Conservation (phyloP, 2,797 vertebrate species). For the Pelodytes ibericus region DNA sequence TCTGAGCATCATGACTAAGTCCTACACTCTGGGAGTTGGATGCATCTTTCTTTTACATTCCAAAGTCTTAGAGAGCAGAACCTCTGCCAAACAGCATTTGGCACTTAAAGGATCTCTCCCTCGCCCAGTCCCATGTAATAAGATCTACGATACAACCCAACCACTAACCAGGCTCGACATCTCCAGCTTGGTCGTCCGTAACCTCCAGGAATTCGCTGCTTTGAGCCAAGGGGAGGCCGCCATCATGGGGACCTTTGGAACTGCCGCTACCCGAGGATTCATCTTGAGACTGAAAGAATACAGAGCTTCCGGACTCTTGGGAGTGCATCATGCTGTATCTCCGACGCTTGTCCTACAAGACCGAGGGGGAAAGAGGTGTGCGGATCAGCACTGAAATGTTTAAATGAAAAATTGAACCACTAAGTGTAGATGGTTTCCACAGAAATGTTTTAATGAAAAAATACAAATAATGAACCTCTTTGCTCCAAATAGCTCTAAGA, state of each 20-base stretch:
- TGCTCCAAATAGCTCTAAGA: too few relatives aligned
- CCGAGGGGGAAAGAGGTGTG: neutral
- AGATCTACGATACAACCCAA: neutral
- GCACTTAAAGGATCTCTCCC: too few relatives aligned
- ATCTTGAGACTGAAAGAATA: conserved; percentile 94
- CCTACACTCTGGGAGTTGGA: too few relatives aligned
- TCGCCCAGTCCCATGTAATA: too few relatives aligned
- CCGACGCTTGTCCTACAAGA: conserved; percentile 82
- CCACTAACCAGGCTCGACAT: conserved; percentile 29
- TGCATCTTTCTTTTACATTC: too few relatives aligned
- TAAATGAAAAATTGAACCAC: too few relatives aligned
- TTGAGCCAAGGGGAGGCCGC: conserved; percentile 60
- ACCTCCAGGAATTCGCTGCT: conserved; percentile 61
- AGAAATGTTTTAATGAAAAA: too few relatives aligned
- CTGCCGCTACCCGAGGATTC: conserved; percentile 73
- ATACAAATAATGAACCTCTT: too few relatives aligned
- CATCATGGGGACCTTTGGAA: conserved; percentile 69
- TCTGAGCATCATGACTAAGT: too few relatives aligned
- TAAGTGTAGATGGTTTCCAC: too few relatives aligned
- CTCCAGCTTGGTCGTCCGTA: conserved; percentile 63
- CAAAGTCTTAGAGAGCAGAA: too few relatives aligned
- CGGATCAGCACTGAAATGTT: neutral
- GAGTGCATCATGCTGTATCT: conserved; percentile 86
- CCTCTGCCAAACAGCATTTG: too few relatives aligned
- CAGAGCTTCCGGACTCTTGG: conserved; percentile 87